A percentile compares a stretch with the other conserved stretches of the same genome.
Conservation (phyloP, 2,888 invertebrate species). For the Metacarcinus magister region DNA sequence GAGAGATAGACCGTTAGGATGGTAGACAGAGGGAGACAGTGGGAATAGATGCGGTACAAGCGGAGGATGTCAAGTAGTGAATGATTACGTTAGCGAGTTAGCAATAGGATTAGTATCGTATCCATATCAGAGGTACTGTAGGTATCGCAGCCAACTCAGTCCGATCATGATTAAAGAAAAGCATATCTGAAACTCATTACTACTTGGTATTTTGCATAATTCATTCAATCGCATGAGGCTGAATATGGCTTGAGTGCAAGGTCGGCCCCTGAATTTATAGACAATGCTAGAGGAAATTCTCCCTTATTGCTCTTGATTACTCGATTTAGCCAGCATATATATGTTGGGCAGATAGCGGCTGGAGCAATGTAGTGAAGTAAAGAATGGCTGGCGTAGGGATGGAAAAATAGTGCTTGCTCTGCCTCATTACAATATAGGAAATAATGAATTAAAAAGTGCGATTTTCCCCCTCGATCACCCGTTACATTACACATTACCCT, state of each 20-base stretch:
- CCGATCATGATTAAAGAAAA: too few species aligned
- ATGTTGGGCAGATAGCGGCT: background rate
- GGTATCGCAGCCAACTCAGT: too few species aligned
- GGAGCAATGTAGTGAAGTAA: background rate
- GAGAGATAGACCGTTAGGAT: background rate
- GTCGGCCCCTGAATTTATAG: background rate
- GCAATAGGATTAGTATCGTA: background rate
- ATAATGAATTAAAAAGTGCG: background rate
- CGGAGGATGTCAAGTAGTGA: background rate
- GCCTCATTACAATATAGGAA: background rate
- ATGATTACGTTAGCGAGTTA: background rate
- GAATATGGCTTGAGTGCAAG: conserved; percentile 2
- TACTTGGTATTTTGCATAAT: background rate
- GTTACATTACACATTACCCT: background rate
- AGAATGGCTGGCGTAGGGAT: background rate
- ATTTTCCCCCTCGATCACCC: background rate
- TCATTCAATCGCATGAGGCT: background rate
- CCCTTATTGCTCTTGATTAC: conserved; percentile 14
- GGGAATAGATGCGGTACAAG: background rate
- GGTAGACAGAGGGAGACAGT: background rate
- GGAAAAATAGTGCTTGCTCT: background rate
- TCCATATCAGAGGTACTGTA: too few species aligned
- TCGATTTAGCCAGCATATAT: background rate
- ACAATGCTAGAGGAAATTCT: conserved; percentile 3
- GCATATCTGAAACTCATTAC: too few species aligned